Evolutionary conservation across 1,140 invertebrate genomes (phyloP), one percentile per base, ranked within the genome.

Genomic region (Caenorhabditis brenneri): DNA sequence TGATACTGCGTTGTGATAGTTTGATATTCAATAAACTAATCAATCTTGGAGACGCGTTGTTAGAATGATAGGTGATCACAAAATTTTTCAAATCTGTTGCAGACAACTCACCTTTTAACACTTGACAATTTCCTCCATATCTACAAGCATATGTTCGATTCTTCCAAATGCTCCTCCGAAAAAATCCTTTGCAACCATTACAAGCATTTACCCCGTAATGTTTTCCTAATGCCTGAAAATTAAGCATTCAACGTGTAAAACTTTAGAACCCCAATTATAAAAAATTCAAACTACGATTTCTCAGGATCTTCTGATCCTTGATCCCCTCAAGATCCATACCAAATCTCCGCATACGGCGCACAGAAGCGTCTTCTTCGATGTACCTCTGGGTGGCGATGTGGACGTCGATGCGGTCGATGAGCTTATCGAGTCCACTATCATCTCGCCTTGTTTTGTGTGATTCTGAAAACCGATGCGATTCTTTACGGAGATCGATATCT

Each of bases 81-180:
- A n/a, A n/a, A n/a, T n/a, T n/a, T n/a, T n/a, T n/a, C n/a, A n/a
- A n/a, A 58, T 31, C 29, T 58, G 7, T 58, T 27, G 55, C n/a
- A n/a, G n/a, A 29, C 0, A 15, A 36, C 46, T 69, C 27, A 89
- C 88, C 88, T 80, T 87, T 89, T 22, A 78, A 69, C 29, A 89
- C 80, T 6, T 80, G n/a, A 83, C 88, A 89, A 46, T 82, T 81
- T n/a, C 80, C 84, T 48, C 85, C 83, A 27, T 82, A 83, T 33
- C 90, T 83, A 51, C 88, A 89, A 31, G 88, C 87, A 53, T 89
- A 89, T 27, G 81, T 65, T 60, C 89, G 88, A 49, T 90, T 83
- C 81, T 88, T 90, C 89, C 89, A 89, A 29, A 89, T 86, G 24
- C 74, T 84, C 48, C 88, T 69, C 19, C 88, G 88, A 69, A 89